Base-by-base conservation (phyloP, 2,888 invertebrate genomes). In the Mesorhabditis sp. region DNA sequence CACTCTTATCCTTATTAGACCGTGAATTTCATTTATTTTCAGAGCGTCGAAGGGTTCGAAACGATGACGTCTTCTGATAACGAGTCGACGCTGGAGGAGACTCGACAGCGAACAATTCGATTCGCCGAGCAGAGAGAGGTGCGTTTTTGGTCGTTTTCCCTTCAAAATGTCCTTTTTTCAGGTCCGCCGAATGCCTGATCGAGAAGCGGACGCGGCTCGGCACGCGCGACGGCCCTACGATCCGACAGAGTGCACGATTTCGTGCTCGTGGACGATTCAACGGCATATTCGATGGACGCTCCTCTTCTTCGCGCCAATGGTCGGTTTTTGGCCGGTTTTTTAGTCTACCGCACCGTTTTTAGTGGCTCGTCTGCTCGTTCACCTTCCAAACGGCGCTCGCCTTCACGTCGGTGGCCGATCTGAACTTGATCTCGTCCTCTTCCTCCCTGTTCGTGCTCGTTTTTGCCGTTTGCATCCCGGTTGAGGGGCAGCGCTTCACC, bases 341-440 rank as follows among this genome's bases (percentile, higher is more conserved):
- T 58, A 62, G 3, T 45, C 28, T 44, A 43, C 61, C 78, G 78
- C 75, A 28, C 28, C 28, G 7, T 80, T 90, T 90, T 67, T 88
- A 95, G 93, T 96, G 95, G 94, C 95, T 97, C 88, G 87, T 92
- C 83, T 94, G 94, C 70, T 95, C 94, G 88, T 94, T 94, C 86
- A 90, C 93, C 70, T 94, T 93, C 88, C 94, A 95, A 87, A 89
- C 93, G 84, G 93, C 95, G 67, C 88, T 95, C 74, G 90, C 91
- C 68, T 90, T 92, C 88, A 92, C 93, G 4, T 91, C 92, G 84
- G 90, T 93, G 13, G 92, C 92, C 69, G 90, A 94, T 71, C 93
- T 95, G 62, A 93, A 93, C 79, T 90, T 95, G 68, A 89, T 95
- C 83, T 93, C 93, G 74, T 93, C 94, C 44, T 91, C 93, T 1